Conservation (phyloP, 2,888 invertebrate species). For the Clepsis dumicolana region DNA sequence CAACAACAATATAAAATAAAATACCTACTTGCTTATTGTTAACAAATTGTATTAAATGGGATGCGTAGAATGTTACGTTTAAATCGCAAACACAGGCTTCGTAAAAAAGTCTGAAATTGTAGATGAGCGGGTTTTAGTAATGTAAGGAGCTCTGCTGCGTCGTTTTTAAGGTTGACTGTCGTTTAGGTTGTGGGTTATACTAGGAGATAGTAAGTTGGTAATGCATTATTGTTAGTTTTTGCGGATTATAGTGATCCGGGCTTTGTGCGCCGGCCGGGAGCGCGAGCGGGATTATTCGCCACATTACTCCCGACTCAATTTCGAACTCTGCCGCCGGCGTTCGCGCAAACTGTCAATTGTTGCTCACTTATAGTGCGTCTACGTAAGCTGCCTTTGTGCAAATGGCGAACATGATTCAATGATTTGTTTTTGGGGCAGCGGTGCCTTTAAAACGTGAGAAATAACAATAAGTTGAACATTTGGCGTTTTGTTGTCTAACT, state of each 20-base stretch:
- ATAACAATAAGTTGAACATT: not conserved
- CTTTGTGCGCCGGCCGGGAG: slow-evolving; percentile 56
- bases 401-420: slow-evolving; percentile 21
- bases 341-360: slow-evolving; percentile 67
- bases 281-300: slow-evolving; percentile 82
- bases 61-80: slow-evolving; percentile 63
- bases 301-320: slow-evolving; percentile 71
- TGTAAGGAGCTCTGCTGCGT: not conserved
- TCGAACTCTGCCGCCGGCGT: slow-evolving; percentile 68
- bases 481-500: not conserved
- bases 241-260: slow-evolving; percentile 73
- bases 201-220: slow-evolving; percentile 42
- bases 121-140: not conserved
- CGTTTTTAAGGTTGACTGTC: slow-evolving; percentile 7
- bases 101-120: slow-evolving; percentile 46
- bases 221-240: slow-evolving; percentile 72
- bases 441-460: slow-evolving; percentile 6
- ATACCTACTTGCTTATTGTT: slow-evolving; percentile 71
- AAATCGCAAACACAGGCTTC: slow-evolving; percentile 53
- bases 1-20: slow-evolving; percentile 62
- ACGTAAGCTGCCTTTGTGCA: slow-evolving; percentile 36
- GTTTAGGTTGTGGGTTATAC: slow-evolving; percentile 38
- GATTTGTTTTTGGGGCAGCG: slow-evolving; percentile 17
- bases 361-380: slow-evolving; percentile 72
- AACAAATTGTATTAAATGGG: slow-evolving; percentile 79